Percentiles rank a stretch among this genome's conserved stretches.
These are phyloP conservation scores for Heteromyza rotundicornis DNA, from an alignment of 2,888 invertebrate genomes.

Conservation along the genomic window DNA sequence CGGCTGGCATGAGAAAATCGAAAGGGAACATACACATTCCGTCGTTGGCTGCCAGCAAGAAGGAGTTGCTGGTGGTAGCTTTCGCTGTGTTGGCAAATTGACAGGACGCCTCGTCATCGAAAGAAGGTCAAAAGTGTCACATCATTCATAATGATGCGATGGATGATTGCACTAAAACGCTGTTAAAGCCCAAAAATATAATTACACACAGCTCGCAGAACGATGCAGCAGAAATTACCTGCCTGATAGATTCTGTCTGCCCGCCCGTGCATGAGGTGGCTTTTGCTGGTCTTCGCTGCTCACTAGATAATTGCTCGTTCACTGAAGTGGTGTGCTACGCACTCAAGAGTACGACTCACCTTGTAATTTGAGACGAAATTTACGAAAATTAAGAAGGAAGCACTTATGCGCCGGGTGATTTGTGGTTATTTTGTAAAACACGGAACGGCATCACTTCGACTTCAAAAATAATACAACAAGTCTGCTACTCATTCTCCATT, in stretches of 20 bases:
- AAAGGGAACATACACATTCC: too few relatives aligned
- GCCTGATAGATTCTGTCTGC: not conserved
- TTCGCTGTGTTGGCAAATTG: not conserved
- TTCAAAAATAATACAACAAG: too few relatives aligned
- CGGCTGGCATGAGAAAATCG: too few relatives aligned
- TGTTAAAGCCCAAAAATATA: conserved; percentile 8
- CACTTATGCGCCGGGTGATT: conserved; percentile 42
- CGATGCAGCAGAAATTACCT: not conserved
- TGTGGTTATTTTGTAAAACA: conserved; percentile 36
- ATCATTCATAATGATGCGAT: conserved; percentile 57
- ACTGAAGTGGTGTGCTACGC: not conserved
- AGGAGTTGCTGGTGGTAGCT: not conserved
- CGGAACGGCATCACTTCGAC: conserved; percentile 21
- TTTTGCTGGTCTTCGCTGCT: conserved; percentile 5
- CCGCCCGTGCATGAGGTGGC: not conserved
- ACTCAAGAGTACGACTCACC: conserved; percentile 42
- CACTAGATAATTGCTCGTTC: conserved; percentile 21
- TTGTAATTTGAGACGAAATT: conserved; percentile 59
- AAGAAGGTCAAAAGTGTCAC: conserved; percentile 56
- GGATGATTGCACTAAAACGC: conserved; percentile 42
- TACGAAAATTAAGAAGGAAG: conserved; percentile 47
- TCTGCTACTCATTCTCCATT: conserved; percentile 19
- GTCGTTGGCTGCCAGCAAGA: too few relatives aligned
- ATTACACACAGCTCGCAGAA: not conserved
- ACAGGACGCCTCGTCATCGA: conserved; percentile 11